phyloP scores from a whole-genome alignment of 2,797 vertebrate genomes.

The Gymnocypris eckloni region DNA sequence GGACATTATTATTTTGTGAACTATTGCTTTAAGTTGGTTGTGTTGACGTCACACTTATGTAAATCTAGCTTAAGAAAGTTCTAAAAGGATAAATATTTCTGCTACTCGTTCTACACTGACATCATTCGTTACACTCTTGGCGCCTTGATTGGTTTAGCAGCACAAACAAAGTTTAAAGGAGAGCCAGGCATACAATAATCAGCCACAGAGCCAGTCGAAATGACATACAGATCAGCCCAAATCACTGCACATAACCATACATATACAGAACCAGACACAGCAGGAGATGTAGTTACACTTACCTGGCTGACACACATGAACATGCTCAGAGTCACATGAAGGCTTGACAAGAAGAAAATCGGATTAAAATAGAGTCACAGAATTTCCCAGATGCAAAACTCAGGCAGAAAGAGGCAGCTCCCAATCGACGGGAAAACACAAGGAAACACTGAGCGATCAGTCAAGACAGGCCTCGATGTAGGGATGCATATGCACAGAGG shows the following conservation, averaged over 20 bases:
- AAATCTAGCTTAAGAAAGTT: not conserved
- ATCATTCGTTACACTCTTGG: slow-evolving; percentile 22
- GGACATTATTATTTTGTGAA: not conserved
- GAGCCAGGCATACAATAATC: slow-evolving; percentile 35
- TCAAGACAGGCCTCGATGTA: not conserved
- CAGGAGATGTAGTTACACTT: slow-evolving; percentile 6
- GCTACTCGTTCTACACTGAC: not conserved
- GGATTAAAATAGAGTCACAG: slow-evolving; percentile 20
- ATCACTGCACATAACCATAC: slow-evolving; percentile 9
- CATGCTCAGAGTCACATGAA: slow-evolving; percentile 40
- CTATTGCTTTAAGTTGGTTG: not conserved
- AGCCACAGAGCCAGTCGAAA: slow-evolving; percentile 37
- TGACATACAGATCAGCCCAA: slow-evolving; percentile 18
- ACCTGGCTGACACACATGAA: slow-evolving; percentile 38
- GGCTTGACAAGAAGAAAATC: slow-evolving; percentile 40
- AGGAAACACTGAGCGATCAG: slow-evolving; percentile 18
- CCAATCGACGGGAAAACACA: slow-evolving; percentile 24
- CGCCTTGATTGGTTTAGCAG: slow-evolving; percentile 35
- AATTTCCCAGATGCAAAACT: slow-evolving; percentile 10
- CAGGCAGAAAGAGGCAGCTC: slow-evolving; percentile 45
- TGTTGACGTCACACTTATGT: not conserved
- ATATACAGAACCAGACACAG: not conserved
- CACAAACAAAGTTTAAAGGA: slow-evolving; percentile 36
- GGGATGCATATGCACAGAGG: slow-evolving; percentile 34
- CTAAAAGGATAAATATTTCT: not conserved